These are phyloP conservation scores for Cyrtorhinus lividipennis DNA, from an alignment of 1,140 invertebrate genomes.

Conservation along the genomic window DNA sequence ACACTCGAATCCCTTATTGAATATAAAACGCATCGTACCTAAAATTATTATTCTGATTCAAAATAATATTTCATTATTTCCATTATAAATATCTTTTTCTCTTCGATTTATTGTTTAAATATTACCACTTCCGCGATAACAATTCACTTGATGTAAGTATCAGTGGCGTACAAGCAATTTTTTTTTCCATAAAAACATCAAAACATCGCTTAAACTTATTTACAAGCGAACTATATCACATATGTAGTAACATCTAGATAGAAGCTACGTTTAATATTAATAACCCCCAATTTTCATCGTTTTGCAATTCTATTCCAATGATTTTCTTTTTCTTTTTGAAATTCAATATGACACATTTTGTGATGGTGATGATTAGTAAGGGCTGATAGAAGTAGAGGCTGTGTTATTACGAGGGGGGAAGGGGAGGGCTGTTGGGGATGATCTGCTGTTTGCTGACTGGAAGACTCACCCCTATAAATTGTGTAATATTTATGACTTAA, in stretches of 20 bases:
- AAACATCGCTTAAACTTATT: conserved; percentile 20
- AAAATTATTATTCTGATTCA: conserved; percentile 17
- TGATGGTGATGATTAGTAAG: too few relatives aligned
- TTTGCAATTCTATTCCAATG: too few relatives aligned
- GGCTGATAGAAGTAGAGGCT: too few relatives aligned
- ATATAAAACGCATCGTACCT: conserved; percentile 15
- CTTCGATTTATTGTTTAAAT: not conserved
- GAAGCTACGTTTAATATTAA: conserved; percentile 19
- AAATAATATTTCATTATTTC: conserved; percentile 19
- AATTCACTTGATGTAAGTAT: conserved; percentile 14
- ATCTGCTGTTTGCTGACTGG: too few relatives aligned
- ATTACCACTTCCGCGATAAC: conserved; percentile 16
- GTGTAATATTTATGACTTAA: too few relatives aligned
- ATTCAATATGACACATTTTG: too few relatives aligned
- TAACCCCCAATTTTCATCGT: not conserved
- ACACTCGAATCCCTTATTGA: not conserved
- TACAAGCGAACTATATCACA: conserved; percentile 22
- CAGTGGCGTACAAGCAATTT: conserved; percentile 7
- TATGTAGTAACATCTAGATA: conserved; percentile 19
- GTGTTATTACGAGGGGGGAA: too few relatives aligned
- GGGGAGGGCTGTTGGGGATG: too few relatives aligned
- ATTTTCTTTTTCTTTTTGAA: too few relatives aligned
- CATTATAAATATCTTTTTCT: not conserved
- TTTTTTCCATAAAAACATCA: conserved; percentile 20
- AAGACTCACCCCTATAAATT: too few relatives aligned